A percentile compares a stretch with the other conserved stretches of the same genome.
Evolutionary conservation across 64 coral and sea anemone genomes (phyloP).

Genomic region (Stichodactyla mertensii): DNA sequence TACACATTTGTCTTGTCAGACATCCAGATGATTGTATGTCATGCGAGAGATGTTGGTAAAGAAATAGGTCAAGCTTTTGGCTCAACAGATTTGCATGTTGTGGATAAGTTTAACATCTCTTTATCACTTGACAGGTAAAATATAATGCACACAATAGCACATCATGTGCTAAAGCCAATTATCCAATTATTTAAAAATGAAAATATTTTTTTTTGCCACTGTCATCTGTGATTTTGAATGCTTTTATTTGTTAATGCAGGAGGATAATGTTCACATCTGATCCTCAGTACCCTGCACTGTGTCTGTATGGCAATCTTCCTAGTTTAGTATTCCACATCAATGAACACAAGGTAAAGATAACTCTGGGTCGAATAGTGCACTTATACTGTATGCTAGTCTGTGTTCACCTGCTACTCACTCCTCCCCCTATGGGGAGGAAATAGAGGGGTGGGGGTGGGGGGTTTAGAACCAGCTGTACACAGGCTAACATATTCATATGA

Average conservation of each 20-base stretch:
- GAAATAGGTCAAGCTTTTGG: slow-evolving; percentile 64
- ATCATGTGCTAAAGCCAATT: too few relatives aligned
- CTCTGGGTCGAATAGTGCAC: too few relatives aligned
- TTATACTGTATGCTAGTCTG: too few relatives aligned
- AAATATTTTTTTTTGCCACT: too few relatives aligned
- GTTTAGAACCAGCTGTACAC: too few relatives aligned
- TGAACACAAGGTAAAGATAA: slow-evolving; percentile 73
- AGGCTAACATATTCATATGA: too few relatives aligned
- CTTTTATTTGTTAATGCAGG: slow-evolving; percentile 32
- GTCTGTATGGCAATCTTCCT: slow-evolving; percentile 76
- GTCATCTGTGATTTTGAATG: neutral
- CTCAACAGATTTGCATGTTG: slow-evolving; percentile 78
- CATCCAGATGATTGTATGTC: slow-evolving; percentile 92
- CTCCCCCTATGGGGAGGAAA: too few relatives aligned
- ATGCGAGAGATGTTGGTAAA: slow-evolving; percentile 68
- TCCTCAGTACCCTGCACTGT: slow-evolving; percentile 82
- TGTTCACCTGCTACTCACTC: too few relatives aligned
- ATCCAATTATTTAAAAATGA: too few relatives aligned
- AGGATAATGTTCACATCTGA: slow-evolving; percentile 93
- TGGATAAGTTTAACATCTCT: slow-evolving; percentile 92
- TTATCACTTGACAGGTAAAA: slow-evolving; percentile 83
- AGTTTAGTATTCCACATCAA: slow-evolving; percentile 86
- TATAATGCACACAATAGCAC: neutral
- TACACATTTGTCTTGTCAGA: slow-evolving; percentile 89
- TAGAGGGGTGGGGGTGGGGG: too few relatives aligned